Conservation (phyloP, 2,797 vertebrate species). For the Scolopax rusticola region DNA sequence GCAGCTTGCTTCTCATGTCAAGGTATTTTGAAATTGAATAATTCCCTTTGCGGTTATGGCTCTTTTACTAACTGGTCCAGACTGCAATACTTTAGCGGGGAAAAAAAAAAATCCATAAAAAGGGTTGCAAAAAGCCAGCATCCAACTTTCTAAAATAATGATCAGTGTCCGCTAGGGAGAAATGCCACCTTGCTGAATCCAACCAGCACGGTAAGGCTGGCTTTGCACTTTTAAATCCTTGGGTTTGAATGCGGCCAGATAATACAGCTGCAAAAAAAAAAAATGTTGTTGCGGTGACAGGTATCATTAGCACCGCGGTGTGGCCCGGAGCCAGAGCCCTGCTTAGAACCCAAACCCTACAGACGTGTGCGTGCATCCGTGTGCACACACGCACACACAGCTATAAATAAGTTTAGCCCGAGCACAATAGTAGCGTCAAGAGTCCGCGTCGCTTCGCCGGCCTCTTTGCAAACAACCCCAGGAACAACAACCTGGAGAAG, state of each 20-base stretch:
- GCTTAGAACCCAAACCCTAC: neutral
- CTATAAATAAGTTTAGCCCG: conserved; percentile 44
- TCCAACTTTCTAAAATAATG: neutral
- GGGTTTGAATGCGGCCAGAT: neutral
- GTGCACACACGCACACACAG: neutral
- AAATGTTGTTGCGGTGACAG: conserved; percentile 16
- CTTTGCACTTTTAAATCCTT: neutral
- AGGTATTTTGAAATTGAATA: neutral
- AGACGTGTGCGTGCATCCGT: accelerated
- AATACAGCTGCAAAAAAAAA: neutral
- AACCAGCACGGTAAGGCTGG: neutral
- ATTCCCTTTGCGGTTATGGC: neutral
- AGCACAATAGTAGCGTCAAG: neutral
- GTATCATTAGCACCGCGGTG: conserved; percentile 1
- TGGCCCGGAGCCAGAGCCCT: conserved; percentile 12
- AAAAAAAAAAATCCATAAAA: neutral
- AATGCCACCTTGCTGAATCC: neutral
- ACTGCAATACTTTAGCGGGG: neutral
- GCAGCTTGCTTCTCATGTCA: neutral
- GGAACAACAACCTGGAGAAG: neutral
- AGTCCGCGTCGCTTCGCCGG: neutral
- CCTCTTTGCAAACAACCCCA: neutral
- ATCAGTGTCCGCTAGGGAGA: neutral
- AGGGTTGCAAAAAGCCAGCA: neutral
- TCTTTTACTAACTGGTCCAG: neutral